Evolutionary conservation across 2,113 vertebrate genomes (phyloP).

Genomic region (Scolopax mira): DNA sequence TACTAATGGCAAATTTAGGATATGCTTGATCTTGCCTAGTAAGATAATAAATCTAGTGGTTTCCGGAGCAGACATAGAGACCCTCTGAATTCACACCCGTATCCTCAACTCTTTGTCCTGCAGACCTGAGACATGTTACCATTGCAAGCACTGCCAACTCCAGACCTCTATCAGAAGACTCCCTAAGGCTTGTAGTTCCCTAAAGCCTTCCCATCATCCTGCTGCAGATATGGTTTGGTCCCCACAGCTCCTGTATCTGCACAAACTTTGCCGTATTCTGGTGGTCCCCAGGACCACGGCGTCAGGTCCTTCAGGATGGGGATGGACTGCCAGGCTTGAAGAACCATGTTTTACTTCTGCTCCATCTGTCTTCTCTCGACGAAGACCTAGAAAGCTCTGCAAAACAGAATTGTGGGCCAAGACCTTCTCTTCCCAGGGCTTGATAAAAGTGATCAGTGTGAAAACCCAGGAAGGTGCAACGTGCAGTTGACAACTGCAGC

Average conservation of each 20-base stretch:
- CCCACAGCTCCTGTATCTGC: neutral
- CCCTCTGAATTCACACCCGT: neutral
- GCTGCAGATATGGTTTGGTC: neutral
- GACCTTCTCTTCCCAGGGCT: neutral
- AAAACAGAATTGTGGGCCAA: neutral
- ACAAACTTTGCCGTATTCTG: neutral
- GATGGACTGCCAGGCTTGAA: neutral
- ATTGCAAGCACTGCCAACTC: neutral
- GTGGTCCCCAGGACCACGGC: neutral
- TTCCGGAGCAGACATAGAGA: neutral
- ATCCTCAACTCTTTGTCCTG: neutral
- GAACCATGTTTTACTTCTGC: neutral
- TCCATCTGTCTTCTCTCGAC: neutral
- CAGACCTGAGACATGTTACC: neutral
- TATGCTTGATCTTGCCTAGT: neutral
- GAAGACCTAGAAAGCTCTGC: neutral
- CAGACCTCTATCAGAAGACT: neutral
- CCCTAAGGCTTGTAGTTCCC: neutral
- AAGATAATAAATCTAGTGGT: accelerated
- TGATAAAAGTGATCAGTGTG: neutral
- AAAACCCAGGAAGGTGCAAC: neutral
- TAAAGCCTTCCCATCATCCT: neutral
- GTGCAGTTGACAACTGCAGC: neutral
- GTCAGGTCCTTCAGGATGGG: neutral
- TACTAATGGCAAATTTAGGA: neutral